Percentiles rank a stretch among this genome's conserved stretches.
These are phyloP conservation scores for Cynocephalus volans DNA, from an alignment of 2,113 vertebrate genomes.

Conservation along the genomic window DNA sequence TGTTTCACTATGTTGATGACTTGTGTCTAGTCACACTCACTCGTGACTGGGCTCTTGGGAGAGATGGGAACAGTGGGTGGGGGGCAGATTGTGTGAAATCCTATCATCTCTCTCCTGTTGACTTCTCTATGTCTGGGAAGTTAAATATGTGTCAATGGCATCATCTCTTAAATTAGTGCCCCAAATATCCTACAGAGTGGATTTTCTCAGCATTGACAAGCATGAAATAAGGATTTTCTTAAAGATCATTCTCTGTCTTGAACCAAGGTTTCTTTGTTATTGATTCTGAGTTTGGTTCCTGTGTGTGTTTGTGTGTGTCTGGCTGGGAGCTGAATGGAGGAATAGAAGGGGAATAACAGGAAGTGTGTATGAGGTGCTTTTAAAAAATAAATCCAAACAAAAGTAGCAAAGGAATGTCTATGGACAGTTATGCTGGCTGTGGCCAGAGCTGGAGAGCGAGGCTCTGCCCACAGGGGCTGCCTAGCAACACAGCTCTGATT, in stretches of 20 bases:
- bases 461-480: neutral
- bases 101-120: neutral
- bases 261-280: conserved; percentile 34
- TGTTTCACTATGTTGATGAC: neutral
- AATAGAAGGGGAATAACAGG: conserved; percentile 9
- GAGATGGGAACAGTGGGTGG: neutral
- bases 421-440: neutral
- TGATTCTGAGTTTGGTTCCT: neutral
- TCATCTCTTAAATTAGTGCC: neutral
- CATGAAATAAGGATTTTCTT: neutral
- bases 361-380: conserved; percentile 2
- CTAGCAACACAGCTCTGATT: conserved; percentile 78
- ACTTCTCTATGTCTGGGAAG: neutral
- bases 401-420: conserved; percentile 50
- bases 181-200: neutral
- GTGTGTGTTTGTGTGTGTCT: neutral
- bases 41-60: neutral
- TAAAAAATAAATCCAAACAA: conserved; percentile 21
- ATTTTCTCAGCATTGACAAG: neutral
- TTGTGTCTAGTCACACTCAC: neutral
- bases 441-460: neutral
- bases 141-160: neutral
- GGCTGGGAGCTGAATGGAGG: neutral
- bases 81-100: neutral
- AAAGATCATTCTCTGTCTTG: neutral